Conservation (phyloP, 2,797 vertebrate genomes). For the Micrastur ruficollis region DNA sequence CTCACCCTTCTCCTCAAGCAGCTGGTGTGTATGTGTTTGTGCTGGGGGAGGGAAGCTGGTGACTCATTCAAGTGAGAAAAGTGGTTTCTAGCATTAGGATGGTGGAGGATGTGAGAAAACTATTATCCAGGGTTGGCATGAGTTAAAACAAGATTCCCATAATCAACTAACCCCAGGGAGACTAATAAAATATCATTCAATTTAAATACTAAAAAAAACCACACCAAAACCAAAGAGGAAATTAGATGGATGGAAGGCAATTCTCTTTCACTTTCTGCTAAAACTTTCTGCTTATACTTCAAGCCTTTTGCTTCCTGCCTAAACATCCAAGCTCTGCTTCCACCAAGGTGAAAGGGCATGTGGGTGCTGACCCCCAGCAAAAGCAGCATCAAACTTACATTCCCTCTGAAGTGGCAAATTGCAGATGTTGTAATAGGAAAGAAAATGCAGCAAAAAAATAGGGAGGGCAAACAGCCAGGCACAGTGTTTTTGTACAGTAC, state of each 20-base stretch:
- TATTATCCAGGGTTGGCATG: not conserved
- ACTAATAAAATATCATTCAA: not conserved
- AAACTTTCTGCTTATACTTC: not conserved
- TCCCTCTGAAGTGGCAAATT: not conserved
- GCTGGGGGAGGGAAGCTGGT: constrained; percentile 17
- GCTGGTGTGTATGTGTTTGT: not conserved
- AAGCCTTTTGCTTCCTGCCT: not conserved
- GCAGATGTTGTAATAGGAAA: not conserved
- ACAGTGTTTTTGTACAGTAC: not conserved
- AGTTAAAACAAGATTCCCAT: constrained; percentile 37
- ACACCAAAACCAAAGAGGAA: not conserved
- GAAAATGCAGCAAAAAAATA: not conserved
- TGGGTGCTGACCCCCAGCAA: not conserved
- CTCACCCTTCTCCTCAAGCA: constrained; percentile 13
- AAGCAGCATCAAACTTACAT: not conserved
- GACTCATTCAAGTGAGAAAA: constrained; percentile 56
- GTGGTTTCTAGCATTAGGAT: constrained; percentile 31
- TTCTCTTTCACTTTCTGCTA: not conserved
- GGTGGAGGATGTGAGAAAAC: constrained; percentile 21
- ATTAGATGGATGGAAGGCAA: not conserved
- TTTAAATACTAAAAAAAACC: not conserved
- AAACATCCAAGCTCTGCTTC: not conserved
- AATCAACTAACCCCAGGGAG: not conserved
- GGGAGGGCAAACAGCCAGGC: not conserved
- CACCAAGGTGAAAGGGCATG: not conserved